These are phyloP conservation scores for Mnemiopsis leidyi DNA, from an alignment of 37 sponge, comb jelly and placozoan genomes.

Conservation along the genomic window DNA sequence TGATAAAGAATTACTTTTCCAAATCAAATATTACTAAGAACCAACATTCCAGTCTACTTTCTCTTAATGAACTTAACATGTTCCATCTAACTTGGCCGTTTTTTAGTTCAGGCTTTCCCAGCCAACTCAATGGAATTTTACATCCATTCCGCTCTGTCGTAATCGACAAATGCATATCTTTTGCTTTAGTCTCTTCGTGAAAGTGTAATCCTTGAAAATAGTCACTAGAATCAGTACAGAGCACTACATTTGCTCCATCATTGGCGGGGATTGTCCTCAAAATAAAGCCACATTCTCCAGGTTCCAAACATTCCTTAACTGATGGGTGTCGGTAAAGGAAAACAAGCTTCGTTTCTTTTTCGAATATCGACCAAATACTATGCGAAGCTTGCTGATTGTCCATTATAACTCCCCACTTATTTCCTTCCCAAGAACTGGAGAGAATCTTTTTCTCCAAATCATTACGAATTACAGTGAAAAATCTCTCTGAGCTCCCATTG, in stretches of 20 bases:
- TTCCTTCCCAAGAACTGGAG: too few relatives aligned
- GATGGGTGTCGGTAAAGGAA: background rate
- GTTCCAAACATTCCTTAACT: background rate
- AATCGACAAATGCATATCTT: background rate
- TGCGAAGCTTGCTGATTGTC: background rate
- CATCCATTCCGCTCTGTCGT: background rate
- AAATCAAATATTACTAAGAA: too few relatives aligned
- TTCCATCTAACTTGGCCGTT: background rate
- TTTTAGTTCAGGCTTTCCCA: background rate
- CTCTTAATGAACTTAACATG: too few relatives aligned
- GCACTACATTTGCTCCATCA: background rate
- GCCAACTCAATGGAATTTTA: background rate
- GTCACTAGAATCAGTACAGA: background rate
- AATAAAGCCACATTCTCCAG: background rate
- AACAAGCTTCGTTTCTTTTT: background rate
- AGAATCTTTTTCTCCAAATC: too few relatives aligned
- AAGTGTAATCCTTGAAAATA: background rate
- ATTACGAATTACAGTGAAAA: too few relatives aligned
- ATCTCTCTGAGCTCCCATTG: background rate
- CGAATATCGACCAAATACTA: background rate
- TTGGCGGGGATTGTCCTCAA: background rate
- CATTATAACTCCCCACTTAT: background rate
- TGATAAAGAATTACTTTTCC: too few relatives aligned
- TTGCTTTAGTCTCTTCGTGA: background rate
- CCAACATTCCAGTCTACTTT: too few relatives aligned